A percentile compares a stretch with the other conserved stretches of the same genome.
Evolutionary conservation across 1,140 invertebrate species (phyloP).

Genomic region (Drosophila nasuta): DNA sequence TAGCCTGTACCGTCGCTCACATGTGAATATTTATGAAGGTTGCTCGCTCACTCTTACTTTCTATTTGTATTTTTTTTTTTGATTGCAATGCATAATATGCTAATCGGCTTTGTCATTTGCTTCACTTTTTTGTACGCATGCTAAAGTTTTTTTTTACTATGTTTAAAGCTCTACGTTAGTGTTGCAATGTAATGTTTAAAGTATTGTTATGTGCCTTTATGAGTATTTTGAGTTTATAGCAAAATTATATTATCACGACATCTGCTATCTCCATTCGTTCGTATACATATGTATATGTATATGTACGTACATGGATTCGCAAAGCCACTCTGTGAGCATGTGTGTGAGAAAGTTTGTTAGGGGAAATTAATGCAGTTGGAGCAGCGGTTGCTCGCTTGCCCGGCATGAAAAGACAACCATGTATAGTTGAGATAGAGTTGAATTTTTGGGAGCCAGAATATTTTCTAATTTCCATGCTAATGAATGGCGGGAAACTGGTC

Average conservation of each 20-base stretch:
- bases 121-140: too few relatives aligned
- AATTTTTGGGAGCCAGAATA: slow-evolving; percentile 48
- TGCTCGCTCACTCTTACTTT: too few relatives aligned
- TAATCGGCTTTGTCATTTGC: too few relatives aligned
- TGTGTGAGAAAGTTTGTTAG: slow-evolving; percentile 63
- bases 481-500: slow-evolving; percentile 56
- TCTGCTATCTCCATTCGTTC: slow-evolving; percentile 24
- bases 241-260: slow-evolving; percentile 23
- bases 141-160: too few relatives aligned
- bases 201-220: neutral
- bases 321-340: neutral
- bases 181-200: neutral
- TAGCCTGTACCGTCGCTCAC: too few relatives aligned
- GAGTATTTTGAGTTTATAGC: neutral
- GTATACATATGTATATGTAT: too few relatives aligned
- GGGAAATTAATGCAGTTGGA: slow-evolving; percentile 63
- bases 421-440: slow-evolving; percentile 10
- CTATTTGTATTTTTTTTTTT: too few relatives aligned
- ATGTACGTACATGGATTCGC: slow-evolving; percentile 8
- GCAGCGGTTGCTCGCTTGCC: slow-evolving; percentile 34
- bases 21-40: too few relatives aligned
- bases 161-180: too few relatives aligned
- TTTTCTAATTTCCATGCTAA: slow-evolving; percentile 75
- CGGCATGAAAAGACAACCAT: slow-evolving; percentile 18
- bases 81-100: too few relatives aligned